These are phyloP conservation scores for Acanthisitta chloris DNA, from an alignment of 2,113 vertebrate genomes.

Conservation along the genomic window DNA sequence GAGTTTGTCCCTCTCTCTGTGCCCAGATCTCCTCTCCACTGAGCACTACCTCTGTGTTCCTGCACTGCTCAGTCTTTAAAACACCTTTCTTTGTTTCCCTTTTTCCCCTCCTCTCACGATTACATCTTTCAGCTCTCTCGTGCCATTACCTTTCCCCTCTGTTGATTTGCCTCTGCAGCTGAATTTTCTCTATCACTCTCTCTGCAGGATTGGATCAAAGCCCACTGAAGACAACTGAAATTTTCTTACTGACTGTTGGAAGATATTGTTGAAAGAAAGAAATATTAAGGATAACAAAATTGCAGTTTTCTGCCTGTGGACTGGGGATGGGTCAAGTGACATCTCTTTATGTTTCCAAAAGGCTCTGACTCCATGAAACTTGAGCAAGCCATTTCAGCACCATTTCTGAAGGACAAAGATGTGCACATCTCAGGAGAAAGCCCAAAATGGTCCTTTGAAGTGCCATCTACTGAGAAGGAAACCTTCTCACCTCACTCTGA, in stretches of 20 bases:
- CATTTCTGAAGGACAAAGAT: not conserved
- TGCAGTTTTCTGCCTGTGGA: not conserved
- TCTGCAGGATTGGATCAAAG: slow-evolving; percentile 34
- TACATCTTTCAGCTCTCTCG: not conserved
- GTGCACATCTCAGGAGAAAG: not conserved
- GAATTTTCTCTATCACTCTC: slow-evolving; percentile 3
- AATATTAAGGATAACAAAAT: not conserved
- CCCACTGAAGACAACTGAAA: slow-evolving; percentile 1
- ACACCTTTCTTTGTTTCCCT: not conserved
- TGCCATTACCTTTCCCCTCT: slow-evolving; percentile 18
- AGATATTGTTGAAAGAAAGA: not conserved
- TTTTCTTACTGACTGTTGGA: not conserved
- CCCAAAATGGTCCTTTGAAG: not conserved
- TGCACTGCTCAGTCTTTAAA: not conserved
- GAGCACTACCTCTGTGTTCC: not conserved
- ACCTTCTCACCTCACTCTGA: not conserved
- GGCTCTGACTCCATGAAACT: not conserved
- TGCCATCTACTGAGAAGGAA: not conserved
- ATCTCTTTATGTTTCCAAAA: not conserved
- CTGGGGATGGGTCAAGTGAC: not conserved
- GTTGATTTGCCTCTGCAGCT: slow-evolving; percentile 22
- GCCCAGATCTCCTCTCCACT: not conserved
- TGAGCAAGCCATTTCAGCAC: not conserved
- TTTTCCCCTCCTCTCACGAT: not conserved
- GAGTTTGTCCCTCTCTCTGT: not conserved